Base-by-base conservation (phyloP, 1,140 invertebrate genomes). In the Lethocerus indicus region DNA sequence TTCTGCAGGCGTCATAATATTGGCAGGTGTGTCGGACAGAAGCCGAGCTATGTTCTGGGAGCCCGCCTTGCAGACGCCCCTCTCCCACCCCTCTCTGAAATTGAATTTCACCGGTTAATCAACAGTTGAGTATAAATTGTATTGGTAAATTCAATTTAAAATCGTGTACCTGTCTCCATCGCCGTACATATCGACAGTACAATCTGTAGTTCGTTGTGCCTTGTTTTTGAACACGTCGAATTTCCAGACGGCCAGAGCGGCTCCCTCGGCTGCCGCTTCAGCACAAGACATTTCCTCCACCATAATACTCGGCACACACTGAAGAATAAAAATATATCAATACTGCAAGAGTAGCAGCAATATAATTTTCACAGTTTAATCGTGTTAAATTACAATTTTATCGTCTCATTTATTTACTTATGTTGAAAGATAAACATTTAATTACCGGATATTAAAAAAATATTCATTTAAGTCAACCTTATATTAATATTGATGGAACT, bases 41-140 rank as follows among this genome's bases (percentile, higher is more conserved):
- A 66, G 69, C 16, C 88, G 65, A 1, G 86, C 84, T 59, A 88
- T 68, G 63, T 92, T 92, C 66, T 94, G 90, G 0, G 82, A 79
- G 45, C 83, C 72, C 0, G 84, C 84, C 62, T 86, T 78, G 3
- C 78, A 68, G 20, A 67, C 54, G 1, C 89, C 89, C 57, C 71
- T 59, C 18, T 68, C 67, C 86, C 86, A 93, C 12, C 40, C 41
- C n/a, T 43, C 49, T 27, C 49, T 50, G 41, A 3, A 32, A 50
- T 2, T n/a, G n/a, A n/a, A n/a, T n/a, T n/a, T n/a, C n/a, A n/a
- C n/a, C n/a, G n/a, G n/a, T n/a, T n/a, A n/a, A n/a, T n/a, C n/a
- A n/a, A n/a, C n/a, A n/a, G n/a, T n/a, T n/a, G n/a, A n/a, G n/a
- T n/a, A n/a, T n/a, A n/a, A n/a, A n/a, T n/a, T n/a, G n/a, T n/a